Evolutionary conservation across 2,888 invertebrate species (phyloP).

Genomic region (Sphaerophoria taeniata): DNA sequence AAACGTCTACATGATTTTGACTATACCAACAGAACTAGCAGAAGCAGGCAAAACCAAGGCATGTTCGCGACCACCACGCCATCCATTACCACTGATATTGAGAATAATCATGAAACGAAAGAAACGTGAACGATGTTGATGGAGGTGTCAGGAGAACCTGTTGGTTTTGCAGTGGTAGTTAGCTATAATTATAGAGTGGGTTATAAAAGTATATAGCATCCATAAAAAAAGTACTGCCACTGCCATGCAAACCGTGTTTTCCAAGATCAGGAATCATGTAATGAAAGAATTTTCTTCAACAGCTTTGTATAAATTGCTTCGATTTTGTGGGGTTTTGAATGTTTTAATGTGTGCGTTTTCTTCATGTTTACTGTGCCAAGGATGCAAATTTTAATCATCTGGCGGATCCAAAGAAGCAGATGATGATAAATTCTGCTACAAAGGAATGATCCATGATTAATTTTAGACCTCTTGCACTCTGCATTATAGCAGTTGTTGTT

Average conservation of each 20-base stretch:
- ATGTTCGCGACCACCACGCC: not conserved
- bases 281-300: constrained; percentile 6
- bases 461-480: constrained; percentile 42
- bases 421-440: constrained; percentile 54
- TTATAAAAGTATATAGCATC: not conserved
- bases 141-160: too few species aligned
- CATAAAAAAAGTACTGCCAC: constrained; percentile 2
- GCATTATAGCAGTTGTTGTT: not conserved
- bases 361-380: not conserved
- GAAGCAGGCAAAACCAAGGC: too few species aligned
- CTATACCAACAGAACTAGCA: too few species aligned
- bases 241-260: constrained; percentile 18
- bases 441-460: constrained; percentile 48
- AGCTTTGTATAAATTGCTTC: constrained; percentile 28
- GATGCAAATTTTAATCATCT: constrained; percentile 68
- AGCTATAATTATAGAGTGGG: not conserved
- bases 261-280: not conserved
- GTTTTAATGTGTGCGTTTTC: not conserved
- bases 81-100: not conserved
- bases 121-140: too few species aligned
- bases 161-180: too few species aligned
- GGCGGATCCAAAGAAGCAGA: constrained; percentile 69
- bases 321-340: not conserved
- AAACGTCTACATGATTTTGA: constrained; percentile 17
- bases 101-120: too few species aligned